phyloP scores from a whole-genome alignment of 2,113 vertebrate genomes.

The Delphinus delphis region DNA sequence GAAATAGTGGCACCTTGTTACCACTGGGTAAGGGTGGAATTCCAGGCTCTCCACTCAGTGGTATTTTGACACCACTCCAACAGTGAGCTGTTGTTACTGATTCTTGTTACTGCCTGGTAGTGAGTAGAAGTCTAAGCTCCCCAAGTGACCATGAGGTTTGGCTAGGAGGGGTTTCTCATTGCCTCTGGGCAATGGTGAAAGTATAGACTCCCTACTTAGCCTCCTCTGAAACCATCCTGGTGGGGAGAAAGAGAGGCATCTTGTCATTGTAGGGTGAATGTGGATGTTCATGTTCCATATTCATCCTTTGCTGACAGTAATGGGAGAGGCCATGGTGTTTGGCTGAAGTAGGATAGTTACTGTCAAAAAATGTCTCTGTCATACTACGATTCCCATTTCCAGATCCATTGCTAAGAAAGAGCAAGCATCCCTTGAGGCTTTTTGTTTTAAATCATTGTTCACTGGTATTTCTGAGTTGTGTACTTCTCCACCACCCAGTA shows the following conservation, averaged over 20 bases:
- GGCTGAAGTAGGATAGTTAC: background rate
- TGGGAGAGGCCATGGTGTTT: background rate
- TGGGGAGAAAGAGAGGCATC: background rate
- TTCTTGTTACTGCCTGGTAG: background rate
- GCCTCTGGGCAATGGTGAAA: background rate
- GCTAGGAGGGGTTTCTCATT: background rate
- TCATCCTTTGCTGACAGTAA: background rate
- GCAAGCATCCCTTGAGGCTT: background rate
- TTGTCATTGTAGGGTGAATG: background rate
- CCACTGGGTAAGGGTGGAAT: background rate
- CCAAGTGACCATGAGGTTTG: background rate
- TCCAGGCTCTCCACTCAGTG: background rate
- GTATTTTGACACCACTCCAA: background rate
- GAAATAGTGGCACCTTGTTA: background rate
- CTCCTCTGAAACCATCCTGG: background rate
- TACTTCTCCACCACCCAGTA: background rate
- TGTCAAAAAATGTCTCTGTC: background rate
- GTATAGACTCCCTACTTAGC: background rate
- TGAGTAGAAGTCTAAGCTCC: background rate
- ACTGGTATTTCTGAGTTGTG: background rate
- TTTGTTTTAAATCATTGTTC: background rate
- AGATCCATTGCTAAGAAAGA: background rate
- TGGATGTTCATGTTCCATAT: background rate
- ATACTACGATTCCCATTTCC: background rate
- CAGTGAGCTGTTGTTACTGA: background rate